These are phyloP conservation scores for Argopecten irradians DNA, from an alignment of 1,140 invertebrate genomes.

Conservation along the genomic window DNA sequence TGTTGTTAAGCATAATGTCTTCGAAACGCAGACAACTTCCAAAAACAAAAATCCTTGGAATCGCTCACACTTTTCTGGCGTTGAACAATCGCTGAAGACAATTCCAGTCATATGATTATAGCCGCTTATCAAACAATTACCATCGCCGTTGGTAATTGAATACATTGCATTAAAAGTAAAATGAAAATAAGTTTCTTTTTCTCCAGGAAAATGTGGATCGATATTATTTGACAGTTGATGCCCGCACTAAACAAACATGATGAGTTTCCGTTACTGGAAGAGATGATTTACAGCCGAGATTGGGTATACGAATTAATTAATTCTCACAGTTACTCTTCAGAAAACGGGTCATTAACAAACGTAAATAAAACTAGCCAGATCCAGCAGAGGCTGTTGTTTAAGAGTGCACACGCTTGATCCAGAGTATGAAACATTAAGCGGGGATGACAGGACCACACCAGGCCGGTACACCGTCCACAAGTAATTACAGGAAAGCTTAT, in stretches of 20 bases:
- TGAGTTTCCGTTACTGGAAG: not conserved
- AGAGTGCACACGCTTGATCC: not conserved
- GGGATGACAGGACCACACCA: not conserved
- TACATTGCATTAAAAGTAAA: not conserved
- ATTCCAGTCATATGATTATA: too few species aligned
- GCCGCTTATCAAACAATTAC: too few species aligned
- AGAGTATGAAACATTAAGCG: not conserved
- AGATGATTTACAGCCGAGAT: not conserved
- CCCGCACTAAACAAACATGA: not conserved
- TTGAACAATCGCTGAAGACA: too few species aligned
- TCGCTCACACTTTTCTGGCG: too few species aligned
- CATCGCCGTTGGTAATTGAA: not conserved
- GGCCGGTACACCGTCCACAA: not conserved
- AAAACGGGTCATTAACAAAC: not conserved
- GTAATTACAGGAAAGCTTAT: not conserved
- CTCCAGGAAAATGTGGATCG: not conserved
- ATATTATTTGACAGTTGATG: not conserved
- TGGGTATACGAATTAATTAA: not conserved
- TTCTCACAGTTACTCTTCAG: not conserved
- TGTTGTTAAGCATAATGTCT: too few species aligned
- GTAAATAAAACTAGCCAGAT: not conserved
- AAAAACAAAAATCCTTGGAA: too few species aligned
- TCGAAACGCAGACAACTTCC: too few species aligned
- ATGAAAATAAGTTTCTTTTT: not conserved
- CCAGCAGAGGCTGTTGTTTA: not conserved